These are phyloP conservation scores for Limnothrissa miodon DNA, from an alignment of 2,113 vertebrate genomes.

Conservation along the genomic window DNA sequence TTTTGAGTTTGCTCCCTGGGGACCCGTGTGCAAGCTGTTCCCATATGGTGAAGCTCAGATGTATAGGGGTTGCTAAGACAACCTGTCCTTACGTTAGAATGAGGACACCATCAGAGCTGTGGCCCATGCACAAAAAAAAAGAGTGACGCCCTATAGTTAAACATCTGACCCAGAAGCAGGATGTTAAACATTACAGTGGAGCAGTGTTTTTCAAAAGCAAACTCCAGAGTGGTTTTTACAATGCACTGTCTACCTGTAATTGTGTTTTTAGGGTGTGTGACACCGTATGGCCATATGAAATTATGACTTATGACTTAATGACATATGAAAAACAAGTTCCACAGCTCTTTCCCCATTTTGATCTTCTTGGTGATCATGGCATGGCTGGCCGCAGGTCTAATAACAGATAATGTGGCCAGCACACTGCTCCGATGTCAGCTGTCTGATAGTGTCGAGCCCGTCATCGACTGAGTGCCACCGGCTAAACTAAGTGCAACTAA, in stretches of 20 bases:
- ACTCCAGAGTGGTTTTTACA: neutral
- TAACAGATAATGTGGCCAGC: neutral
- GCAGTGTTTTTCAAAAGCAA: neutral
- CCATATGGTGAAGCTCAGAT: conserved; percentile 1
- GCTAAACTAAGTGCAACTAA: no score
- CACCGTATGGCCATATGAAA: no score
- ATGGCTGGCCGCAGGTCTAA: neutral
- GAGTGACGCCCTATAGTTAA: neutral
- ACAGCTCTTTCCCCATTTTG: neutral
- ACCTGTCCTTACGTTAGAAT: neutral
- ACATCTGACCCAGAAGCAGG: neutral
- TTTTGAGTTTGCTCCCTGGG: conserved; percentile 14
- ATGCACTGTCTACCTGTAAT: neutral
- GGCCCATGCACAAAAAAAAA: neutral
- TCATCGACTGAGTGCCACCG: no score
- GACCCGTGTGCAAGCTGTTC: conserved; percentile 1
- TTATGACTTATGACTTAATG: no score
- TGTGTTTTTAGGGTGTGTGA: no score
- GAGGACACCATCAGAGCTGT: neutral
- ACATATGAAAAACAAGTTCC: neutral
- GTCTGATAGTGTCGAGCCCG: no score
- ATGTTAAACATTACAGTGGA: neutral
- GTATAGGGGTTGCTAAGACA: conserved; percentile 23
- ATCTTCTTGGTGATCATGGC: neutral
- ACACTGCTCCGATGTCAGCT: no score